These are phyloP conservation scores for Tyrannus savana DNA, from an alignment of 2,113 vertebrate species.

Conservation along the genomic window DNA sequence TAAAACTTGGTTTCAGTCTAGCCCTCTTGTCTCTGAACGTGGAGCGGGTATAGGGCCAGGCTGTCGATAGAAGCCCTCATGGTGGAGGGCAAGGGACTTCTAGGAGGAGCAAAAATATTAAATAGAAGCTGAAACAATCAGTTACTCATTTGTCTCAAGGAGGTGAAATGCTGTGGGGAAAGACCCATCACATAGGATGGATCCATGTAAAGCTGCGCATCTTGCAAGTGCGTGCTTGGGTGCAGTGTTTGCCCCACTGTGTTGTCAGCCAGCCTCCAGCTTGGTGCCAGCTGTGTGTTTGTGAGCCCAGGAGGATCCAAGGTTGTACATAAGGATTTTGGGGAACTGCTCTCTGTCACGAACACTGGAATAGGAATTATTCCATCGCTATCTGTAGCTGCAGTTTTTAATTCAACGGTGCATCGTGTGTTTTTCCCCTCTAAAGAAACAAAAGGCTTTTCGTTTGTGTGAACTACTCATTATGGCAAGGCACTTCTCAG, in stretches of 20 bases:
- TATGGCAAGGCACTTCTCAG: neutral
- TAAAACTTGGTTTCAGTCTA: neutral
- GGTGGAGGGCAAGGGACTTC: neutral
- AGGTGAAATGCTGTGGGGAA: neutral
- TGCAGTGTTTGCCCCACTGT: fast-evolving
- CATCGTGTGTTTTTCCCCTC: neutral
- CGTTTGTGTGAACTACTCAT: neutral
- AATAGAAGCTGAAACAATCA: neutral
- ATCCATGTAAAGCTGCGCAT: neutral
- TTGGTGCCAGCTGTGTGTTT: neutral
- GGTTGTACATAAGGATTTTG: neutral
- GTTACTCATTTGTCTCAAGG: neutral
- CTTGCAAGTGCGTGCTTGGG: neutral
- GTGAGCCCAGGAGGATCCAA: neutral
- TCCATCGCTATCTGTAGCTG: neutral
- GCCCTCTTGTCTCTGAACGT: neutral
- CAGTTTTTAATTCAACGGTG: neutral
- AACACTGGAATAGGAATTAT: neutral
- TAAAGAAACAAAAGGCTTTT: neutral
- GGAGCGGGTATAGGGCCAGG: neutral
- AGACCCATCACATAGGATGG: neutral
- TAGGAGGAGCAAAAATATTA: neutral
- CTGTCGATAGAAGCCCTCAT: neutral
- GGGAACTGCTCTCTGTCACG: neutral
- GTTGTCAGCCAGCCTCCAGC: neutral